Conservation (phyloP, 2,797 vertebrate species). For the Acridotheres tristis region DNA sequence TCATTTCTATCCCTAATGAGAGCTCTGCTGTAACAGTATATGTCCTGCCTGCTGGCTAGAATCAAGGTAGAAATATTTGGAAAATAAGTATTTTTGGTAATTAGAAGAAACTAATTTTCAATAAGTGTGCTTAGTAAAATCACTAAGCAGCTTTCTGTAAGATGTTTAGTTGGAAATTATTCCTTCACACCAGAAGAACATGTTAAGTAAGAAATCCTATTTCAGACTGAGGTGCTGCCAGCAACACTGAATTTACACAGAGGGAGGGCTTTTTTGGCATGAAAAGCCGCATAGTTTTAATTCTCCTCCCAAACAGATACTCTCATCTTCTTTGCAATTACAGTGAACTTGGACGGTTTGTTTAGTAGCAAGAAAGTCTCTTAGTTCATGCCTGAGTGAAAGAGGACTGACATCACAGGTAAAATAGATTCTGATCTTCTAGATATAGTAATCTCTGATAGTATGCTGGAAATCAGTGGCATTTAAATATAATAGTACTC, state of each 20-base stretch:
- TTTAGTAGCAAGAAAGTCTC: neutral
- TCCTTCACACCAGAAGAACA: slow-evolving; percentile 21
- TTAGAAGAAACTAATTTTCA: slow-evolving; percentile 26
- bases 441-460: neutral
- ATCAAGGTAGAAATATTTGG: neutral
- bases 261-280: neutral
- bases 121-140: slow-evolving; percentile 1
- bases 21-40: neutral
- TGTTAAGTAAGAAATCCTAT: neutral
- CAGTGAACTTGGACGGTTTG: neutral
- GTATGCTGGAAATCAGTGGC: neutral
- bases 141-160: slow-evolving; percentile 19
- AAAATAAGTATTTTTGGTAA: neutral
- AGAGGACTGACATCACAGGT: neutral
- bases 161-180: slow-evolving; percentile 29
- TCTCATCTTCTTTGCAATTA: neutral
- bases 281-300: neutral
- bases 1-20: too few species aligned
- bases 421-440: neutral
- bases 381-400: neutral
- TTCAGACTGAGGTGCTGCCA: neutral
- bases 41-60: neutral
- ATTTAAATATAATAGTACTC: neutral
- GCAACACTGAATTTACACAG: neutral
- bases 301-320: neutral